A percentile compares a stretch with the other conserved stretches of the same genome.
phyloP scores from a whole-genome alignment of 2,888 invertebrate species.

The Drosophila pseudotalamancana region DNA sequence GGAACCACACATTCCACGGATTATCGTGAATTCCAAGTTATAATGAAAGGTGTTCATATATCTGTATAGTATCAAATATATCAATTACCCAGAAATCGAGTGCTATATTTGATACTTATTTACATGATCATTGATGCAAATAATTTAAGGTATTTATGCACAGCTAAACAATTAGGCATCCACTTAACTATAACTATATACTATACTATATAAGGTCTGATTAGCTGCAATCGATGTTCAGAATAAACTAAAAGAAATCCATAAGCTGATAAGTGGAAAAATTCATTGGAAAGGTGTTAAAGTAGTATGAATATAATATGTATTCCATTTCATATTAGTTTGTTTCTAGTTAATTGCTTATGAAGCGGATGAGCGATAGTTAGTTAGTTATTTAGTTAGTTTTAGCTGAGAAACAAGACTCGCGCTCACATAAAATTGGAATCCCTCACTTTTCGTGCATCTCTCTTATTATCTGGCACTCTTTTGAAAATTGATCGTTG shows the following conservation, averaged over 20 bases:
- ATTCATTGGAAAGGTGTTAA: too few relatives aligned
- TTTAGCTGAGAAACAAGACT: slow-evolving; percentile 8
- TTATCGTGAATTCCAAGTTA: slow-evolving; percentile 18
- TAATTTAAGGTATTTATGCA: slow-evolving; percentile 56
- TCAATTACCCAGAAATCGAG: slow-evolving; percentile 39
- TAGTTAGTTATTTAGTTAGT: too few relatives aligned
- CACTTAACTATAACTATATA: not conserved
- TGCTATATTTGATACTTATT: slow-evolving; percentile 7
- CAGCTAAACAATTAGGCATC: slow-evolving; percentile 46
- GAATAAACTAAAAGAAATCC: too few relatives aligned
- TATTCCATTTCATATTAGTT: too few relatives aligned
- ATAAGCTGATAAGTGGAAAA: too few relatives aligned
- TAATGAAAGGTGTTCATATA: too few relatives aligned
- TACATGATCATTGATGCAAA: slow-evolving; percentile 41
- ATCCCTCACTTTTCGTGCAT: not conserved
- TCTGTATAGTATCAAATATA: slow-evolving; percentile 26
- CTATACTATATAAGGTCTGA: not conserved
- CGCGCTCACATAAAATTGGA: slow-evolving; percentile 1
- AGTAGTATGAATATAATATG: too few relatives aligned
- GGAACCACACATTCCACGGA: slow-evolving; percentile 47
- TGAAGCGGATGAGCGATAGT: slow-evolving; percentile 23
- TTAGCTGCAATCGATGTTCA: too few relatives aligned
- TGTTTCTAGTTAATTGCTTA: slow-evolving; percentile 20
- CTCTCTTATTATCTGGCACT: slow-evolving; percentile 20
- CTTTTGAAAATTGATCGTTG: slow-evolving; percentile 62